phyloP scores from a whole-genome alignment of 2,797 vertebrate species.

The Enteromius treurensis region DNA sequence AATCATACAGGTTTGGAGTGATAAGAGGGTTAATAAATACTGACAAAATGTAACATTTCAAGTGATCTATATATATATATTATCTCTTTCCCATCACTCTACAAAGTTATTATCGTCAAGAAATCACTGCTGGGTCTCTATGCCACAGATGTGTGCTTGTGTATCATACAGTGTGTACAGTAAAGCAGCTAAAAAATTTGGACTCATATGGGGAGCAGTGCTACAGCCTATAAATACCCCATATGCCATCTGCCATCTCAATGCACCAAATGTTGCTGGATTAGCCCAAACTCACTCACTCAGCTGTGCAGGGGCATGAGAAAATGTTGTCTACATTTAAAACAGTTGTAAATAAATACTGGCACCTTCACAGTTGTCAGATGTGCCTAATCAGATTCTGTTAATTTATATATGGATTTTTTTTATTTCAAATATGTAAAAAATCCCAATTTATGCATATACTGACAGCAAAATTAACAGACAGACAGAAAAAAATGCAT shows the following conservation, averaged over 20 bases:
- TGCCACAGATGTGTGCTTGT: constrained; percentile 18
- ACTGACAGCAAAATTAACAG: background rate
- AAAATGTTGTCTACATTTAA: constrained; percentile 1
- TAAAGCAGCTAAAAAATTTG: background rate
- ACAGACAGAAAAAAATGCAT: background rate
- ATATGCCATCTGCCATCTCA: constrained; percentile 52
- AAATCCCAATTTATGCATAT: background rate
- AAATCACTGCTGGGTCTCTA: background rate
- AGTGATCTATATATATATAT: too few species aligned
- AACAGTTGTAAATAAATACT: constrained; percentile 26
- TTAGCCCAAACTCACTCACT: constrained; percentile 32
- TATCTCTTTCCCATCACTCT: background rate
- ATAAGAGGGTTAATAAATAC: background rate
- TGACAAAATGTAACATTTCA: background rate
- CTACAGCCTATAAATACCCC: constrained; percentile 52
- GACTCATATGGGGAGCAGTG: constrained; percentile 27
- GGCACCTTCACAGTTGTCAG: background rate
- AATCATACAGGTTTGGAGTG: background rate
- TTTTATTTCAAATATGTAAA: background rate
- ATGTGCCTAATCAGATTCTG: background rate
- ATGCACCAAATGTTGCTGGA: constrained; percentile 51
- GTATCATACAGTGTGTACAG: constrained; percentile 25
- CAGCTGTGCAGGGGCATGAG: background rate
- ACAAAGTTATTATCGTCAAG: background rate
- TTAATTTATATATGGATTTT: background rate